Evolutionary conservation across 1,140 invertebrate species (phyloP), one percentile per base, ranked within the genome.

Genomic region (Drosophila guanche): DNA sequence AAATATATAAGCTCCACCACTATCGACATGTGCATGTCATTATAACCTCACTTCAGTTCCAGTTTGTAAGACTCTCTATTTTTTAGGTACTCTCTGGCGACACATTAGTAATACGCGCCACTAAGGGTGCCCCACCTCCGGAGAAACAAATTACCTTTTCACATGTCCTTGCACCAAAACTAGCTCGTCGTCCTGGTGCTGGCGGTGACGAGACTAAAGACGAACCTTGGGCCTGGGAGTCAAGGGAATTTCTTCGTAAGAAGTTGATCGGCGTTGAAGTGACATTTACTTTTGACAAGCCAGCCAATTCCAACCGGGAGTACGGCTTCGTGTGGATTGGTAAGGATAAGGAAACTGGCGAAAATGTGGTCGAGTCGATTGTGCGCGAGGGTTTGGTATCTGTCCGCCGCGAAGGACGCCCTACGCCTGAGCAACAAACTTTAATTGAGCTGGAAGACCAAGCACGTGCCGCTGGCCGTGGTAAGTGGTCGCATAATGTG

Each of bases 191-290:
- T 48, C 95, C 95, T 23, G 94, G 88, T 43, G 85, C 93, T 68
- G 93, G 93, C 41, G 94, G 93, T 85, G 94, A 95, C 63, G 95
- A 95, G 89, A 95, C 95, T 51, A 95, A 95, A 91, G 98, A 98
- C 93, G 97, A 98, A 92, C 96, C 98, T 5, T 99, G 94, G 93
- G 98, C 97, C 1, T 99, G 98, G 97, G 98, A 99, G 92, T 96
- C 98, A 0, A 94, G 98, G 62, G 98, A 99, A 93, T 99, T 95
- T 91, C 92, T 99, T 27, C 93, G 98, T 25, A 97, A 98, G 85
- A 98, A 97, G 90, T 89, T 99, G 6, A 95, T 99, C 86, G 97
- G 97, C 3, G 95, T 97, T 92, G 95, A 97, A 79, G 96, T 99
- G 0, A 93, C 94, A 3, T 99, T 98, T 91, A 94, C 92, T 20